phyloP scores from a whole-genome alignment of 2,888 invertebrate species.

The Sphecodes monilicornis region DNA sequence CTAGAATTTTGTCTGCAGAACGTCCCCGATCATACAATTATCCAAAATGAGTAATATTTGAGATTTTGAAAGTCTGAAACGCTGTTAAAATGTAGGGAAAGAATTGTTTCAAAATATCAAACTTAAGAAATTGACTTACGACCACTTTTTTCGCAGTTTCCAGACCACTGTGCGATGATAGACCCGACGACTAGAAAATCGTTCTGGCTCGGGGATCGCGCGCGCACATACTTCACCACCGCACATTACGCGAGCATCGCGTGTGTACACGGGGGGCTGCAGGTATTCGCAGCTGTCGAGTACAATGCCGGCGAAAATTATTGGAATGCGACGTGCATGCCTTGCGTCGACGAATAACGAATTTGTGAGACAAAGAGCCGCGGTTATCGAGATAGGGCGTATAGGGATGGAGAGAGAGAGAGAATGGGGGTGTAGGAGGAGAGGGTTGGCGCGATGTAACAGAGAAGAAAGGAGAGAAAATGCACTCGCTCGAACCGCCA shows the following conservation, averaged over 20 bases:
- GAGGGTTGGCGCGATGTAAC: neutral
- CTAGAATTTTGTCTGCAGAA: too few species aligned
- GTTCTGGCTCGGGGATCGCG: neutral
- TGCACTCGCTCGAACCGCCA: conserved; percentile 60
- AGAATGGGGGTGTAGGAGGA: neutral
- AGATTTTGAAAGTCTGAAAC: too few species aligned
- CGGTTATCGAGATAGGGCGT: conserved; percentile 34
- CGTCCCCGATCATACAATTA: too few species aligned
- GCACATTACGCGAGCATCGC: neutral
- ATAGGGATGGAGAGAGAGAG: neutral
- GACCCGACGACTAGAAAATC: neutral
- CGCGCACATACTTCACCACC: neutral
- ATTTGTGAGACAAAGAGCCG: conserved; percentile 46
- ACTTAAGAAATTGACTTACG: neutral
- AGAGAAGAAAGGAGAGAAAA: conserved; percentile 44
- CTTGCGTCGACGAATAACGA: conserved; percentile 41
- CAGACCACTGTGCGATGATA: neutral
- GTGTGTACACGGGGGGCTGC: neutral
- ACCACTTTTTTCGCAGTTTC: neutral
- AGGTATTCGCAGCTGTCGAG: conserved; percentile 27
- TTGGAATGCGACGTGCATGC: conserved; percentile 33
- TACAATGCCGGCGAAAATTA: conserved; percentile 19
- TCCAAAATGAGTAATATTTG: too few species aligned
- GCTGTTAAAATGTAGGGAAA: too few species aligned
- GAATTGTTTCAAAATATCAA: neutral